Conservation (phyloP, 2,888 invertebrate genomes). For the Dromius quadrimaculatus region DNA sequence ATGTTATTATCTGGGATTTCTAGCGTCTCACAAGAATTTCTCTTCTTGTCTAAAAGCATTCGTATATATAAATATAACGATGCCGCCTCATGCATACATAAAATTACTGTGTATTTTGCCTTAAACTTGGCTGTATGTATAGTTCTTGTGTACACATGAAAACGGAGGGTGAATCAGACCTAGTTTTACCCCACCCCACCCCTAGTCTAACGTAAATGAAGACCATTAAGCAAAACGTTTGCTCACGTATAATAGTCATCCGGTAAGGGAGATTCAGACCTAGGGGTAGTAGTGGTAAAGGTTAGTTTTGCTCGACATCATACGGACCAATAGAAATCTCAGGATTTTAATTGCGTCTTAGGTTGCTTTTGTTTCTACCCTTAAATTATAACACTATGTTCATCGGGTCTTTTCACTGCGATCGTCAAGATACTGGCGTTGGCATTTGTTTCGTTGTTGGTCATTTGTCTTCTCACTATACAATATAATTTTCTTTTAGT, state of each 20-base stretch:
- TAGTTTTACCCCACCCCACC: conserved; percentile 15
- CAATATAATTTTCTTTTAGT: no score
- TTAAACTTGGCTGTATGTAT: conserved; percentile 56
- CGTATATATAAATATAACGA: conserved; percentile 44
- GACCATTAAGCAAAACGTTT: conserved; percentile 52
- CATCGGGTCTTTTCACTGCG: conserved; percentile 12
- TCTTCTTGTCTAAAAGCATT: not conserved
- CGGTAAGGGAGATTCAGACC: not conserved
- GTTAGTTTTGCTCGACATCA: conserved; percentile 56
- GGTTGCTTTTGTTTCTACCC: conserved; percentile 67
- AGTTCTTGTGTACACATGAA: conserved; percentile 50
- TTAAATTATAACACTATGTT: conserved; percentile 62
- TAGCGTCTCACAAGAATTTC: conserved; percentile 34
- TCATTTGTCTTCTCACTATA: no score
- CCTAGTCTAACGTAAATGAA: conserved; percentile 46
- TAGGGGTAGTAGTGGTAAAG: conserved; percentile 55
- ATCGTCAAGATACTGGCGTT: not conserved
- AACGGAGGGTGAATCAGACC: conserved; percentile 46
- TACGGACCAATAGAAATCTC: conserved; percentile 65
- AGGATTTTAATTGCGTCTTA: conserved; percentile 68
- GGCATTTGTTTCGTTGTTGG: no score
- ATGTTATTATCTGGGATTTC: conserved; percentile 49
- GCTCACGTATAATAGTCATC: conserved; percentile 46
- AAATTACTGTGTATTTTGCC: conserved; percentile 66
- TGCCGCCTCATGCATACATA: conserved; percentile 62